Percentiles rank a stretch among this genome's conserved stretches.
Evolutionary conservation across 2,797 vertebrate species (phyloP).

Genomic region (Pseudopleuronectes americanus): DNA sequence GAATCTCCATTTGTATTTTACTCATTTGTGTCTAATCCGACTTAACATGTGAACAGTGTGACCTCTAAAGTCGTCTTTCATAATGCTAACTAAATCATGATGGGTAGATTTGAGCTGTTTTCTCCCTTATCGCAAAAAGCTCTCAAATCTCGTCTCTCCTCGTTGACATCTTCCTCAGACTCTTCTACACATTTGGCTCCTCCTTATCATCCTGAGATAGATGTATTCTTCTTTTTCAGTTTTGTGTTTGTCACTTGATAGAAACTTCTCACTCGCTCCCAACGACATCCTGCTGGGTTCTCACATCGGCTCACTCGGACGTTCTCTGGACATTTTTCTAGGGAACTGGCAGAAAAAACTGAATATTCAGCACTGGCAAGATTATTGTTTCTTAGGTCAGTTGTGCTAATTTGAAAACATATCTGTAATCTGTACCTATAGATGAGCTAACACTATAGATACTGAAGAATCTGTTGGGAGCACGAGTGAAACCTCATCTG

Average conservation of each 20-base stretch:
- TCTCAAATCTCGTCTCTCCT: too few relatives aligned
- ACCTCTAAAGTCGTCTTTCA: slow-evolving; percentile 27
- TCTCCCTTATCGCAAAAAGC: too few relatives aligned
- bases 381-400: slow-evolving; percentile 4
- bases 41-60: slow-evolving; percentile 24
- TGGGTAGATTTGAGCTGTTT: slow-evolving; percentile 3
- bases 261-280: too few relatives aligned
- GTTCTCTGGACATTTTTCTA: too few relatives aligned
- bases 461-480: slow-evolving; percentile 36
- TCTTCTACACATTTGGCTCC: too few relatives aligned
- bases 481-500: slow-evolving; percentile 51
- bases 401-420: too few relatives aligned
- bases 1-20: slow-evolving; percentile 22
- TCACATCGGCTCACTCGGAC: background rate
- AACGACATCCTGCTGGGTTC: too few relatives aligned
- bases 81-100: slow-evolving; percentile 25
- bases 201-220: too few relatives aligned
- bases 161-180: too few relatives aligned
- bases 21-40: slow-evolving; percentile 25
- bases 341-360: background rate
- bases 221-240: too few relatives aligned
- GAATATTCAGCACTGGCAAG: slow-evolving; percentile 8
- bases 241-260: too few relatives aligned
- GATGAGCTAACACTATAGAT: slow-evolving; percentile 15
- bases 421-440: slow-evolving; percentile 10